phyloP scores from a whole-genome alignment of 2,113 vertebrate species.

The Cranoglanis bouderius region DNA sequence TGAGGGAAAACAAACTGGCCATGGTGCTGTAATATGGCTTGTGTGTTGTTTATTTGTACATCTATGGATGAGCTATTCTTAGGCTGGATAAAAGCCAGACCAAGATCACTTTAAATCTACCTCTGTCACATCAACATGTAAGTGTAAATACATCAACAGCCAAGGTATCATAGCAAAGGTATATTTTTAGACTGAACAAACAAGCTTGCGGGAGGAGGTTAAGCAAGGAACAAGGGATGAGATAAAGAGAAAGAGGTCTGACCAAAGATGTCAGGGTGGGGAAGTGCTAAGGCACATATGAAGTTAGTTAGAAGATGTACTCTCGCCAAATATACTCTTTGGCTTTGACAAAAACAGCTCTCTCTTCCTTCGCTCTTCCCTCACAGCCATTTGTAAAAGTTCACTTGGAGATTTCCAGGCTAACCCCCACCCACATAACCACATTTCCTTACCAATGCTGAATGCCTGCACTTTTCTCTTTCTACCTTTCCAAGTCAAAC shows the following conservation, averaged over 20 bases:
- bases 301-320: constrained; percentile 58
- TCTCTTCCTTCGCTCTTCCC: constrained; percentile 51
- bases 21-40: neutral
- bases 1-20: neutral
- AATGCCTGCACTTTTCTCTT: constrained; percentile 67
- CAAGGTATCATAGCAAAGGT: constrained; percentile 25
- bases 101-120: constrained; percentile 28
- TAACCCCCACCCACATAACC: constrained; percentile 54
- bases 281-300: constrained; percentile 55
- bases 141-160: constrained; percentile 29
- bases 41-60: constrained; percentile 14
- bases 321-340: constrained; percentile 55
- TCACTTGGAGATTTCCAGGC: constrained; percentile 51
- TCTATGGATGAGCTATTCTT: constrained; percentile 37
- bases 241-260: constrained; percentile 25
- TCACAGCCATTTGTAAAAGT: constrained; percentile 63
- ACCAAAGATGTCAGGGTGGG: constrained; percentile 13
- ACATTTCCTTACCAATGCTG: constrained; percentile 49
- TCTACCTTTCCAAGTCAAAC: constrained; percentile 73
- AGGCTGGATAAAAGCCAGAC: constrained; percentile 34
- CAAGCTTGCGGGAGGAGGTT: neutral
- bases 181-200: constrained; percentile 39
- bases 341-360: constrained; percentile 51
- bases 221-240: neutral
- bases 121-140: constrained; percentile 29